Percentiles rank a stretch among this genome's conserved stretches.
phyloP scores from a whole-genome alignment of 2,797 vertebrate species.

The Steatocranus sp. region DNA sequence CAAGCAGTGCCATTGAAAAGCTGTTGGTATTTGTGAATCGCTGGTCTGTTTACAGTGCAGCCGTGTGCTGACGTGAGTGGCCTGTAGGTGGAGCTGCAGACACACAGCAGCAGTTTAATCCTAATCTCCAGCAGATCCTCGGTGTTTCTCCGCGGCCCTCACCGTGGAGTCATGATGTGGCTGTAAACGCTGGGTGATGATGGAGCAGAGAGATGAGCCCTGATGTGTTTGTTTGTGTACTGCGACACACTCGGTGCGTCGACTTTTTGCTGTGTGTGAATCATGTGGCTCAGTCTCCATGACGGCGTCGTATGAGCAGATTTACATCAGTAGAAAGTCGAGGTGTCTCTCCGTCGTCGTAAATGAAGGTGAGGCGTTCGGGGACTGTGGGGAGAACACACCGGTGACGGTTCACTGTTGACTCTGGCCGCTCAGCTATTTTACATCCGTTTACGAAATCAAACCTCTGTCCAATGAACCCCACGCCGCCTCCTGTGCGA shows the following conservation, averaged over 20 bases:
- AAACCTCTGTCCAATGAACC: not conserved
- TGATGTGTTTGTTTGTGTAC: not conserved
- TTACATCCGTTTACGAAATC: slow-evolving; percentile 36
- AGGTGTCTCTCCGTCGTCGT: not conserved
- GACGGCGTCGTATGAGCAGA: not conserved
- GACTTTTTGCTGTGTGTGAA: not conserved
- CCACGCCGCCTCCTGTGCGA: not conserved
- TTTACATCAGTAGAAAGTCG: not conserved
- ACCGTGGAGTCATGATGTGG: not conserved
- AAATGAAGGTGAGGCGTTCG: not conserved
- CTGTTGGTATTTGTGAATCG: not conserved
- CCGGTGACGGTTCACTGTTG: not conserved
- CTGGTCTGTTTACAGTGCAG: not conserved
- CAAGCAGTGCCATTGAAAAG: not conserved
- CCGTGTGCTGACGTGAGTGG: not conserved
- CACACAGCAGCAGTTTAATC: not conserved
- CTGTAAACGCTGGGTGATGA: not conserved
- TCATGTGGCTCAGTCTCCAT: not conserved
- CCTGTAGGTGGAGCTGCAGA: slow-evolving; percentile 25
- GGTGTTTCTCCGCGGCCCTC: not conserved
- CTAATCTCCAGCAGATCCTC: not conserved
- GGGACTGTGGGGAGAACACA: not conserved
- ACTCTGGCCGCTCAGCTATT: not conserved
- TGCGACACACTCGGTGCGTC: rapidly evolving
- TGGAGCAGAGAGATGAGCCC: rapidly evolving